Percentiles rank a stretch among this genome's conserved stretches.
phyloP scores from a whole-genome alignment of 2,888 invertebrate species.

The Eupithecia centaureata region DNA sequence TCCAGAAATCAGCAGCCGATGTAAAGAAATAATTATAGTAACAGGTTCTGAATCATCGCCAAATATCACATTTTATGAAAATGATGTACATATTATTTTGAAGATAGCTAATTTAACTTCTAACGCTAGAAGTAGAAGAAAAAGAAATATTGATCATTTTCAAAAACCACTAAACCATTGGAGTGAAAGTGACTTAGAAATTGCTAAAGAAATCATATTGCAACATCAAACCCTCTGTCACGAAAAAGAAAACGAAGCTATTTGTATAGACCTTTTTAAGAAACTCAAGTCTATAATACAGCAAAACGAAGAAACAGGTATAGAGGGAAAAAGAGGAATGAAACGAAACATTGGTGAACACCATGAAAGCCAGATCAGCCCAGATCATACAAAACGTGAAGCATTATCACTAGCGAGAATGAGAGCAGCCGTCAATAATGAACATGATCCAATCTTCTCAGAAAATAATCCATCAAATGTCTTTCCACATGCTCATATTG shows the following conservation, averaged over 20 bases:
- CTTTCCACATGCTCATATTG: constrained; percentile 44
- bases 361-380: constrained; percentile 14
- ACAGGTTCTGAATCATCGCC: constrained; percentile 56
- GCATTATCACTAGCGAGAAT: constrained; percentile 38
- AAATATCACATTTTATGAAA: constrained; percentile 57
- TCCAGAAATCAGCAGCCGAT: constrained; percentile 53
- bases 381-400: constrained; percentile 57
- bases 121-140: constrained; percentile 46
- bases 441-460: constrained; percentile 39
- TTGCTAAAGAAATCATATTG: constrained; percentile 64
- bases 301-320: constrained; percentile 14
- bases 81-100: constrained; percentile 58
- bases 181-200: constrained; percentile 56
- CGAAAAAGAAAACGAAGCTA: constrained; percentile 55
- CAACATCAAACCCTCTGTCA: constrained; percentile 66
- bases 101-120: constrained; percentile 58
- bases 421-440: constrained; percentile 42
- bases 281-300: constrained; percentile 56
- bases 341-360: constrained; percentile 22
- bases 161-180: constrained; percentile 35
- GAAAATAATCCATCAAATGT: constrained; percentile 38
- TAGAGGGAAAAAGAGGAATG: constrained; percentile 24
- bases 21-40: constrained; percentile 64
- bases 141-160: constrained; percentile 48
- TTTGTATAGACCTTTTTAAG: constrained; percentile 65